Percentiles rank a stretch among this genome's conserved stretches.
These are phyloP conservation scores for Hypselothyrea guttata DNA, from an alignment of 2,888 invertebrate genomes.

Conservation along the genomic window DNA sequence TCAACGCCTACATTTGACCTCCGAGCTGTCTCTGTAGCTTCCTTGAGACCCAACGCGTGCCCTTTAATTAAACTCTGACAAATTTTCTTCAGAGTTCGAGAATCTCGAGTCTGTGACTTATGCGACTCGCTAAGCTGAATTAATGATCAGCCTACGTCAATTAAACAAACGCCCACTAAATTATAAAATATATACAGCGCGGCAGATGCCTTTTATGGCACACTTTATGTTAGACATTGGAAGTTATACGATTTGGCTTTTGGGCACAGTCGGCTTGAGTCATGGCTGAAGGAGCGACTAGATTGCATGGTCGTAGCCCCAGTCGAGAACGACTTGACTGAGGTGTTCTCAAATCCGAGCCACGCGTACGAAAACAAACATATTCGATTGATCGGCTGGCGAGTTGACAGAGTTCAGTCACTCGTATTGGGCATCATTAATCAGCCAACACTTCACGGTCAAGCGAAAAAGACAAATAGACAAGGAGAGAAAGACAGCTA, in stretches of 20 bases:
- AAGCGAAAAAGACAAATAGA: conserved; percentile 10
- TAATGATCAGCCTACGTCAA: conserved; percentile 59
- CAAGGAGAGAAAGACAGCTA: conserved; percentile 31
- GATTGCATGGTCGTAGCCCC: conserved; percentile 20
- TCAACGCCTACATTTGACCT: conserved; percentile 52
- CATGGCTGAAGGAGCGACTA: conserved; percentile 30
- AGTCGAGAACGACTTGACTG: conserved; percentile 19
- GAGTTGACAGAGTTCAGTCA: conserved; percentile 29
- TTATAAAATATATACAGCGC: conserved; percentile 19
- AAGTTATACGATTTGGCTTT: conserved; percentile 27
- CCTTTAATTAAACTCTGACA: conserved; percentile 55
- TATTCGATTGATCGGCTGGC: conserved; percentile 29
- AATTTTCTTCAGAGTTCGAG: conserved; percentile 25
- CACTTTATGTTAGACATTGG: too few relatives aligned
- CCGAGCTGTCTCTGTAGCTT: conserved; percentile 31
- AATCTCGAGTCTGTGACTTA: conserved; percentile 20
- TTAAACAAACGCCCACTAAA: conserved; percentile 57
- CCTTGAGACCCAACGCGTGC: conserved; percentile 39
- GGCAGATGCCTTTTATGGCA: conserved; percentile 55
- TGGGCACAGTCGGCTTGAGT: conserved; percentile 53
- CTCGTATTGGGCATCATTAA: conserved; percentile 49
- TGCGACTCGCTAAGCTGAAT: conserved; percentile 35
- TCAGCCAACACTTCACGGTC: conserved; percentile 59
- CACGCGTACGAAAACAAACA: conserved; percentile 32
- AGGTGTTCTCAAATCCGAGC: conserved; percentile 16